Evolutionary conservation across 2,888 invertebrate species (phyloP).

Genomic region (Lithodes maja): DNA sequence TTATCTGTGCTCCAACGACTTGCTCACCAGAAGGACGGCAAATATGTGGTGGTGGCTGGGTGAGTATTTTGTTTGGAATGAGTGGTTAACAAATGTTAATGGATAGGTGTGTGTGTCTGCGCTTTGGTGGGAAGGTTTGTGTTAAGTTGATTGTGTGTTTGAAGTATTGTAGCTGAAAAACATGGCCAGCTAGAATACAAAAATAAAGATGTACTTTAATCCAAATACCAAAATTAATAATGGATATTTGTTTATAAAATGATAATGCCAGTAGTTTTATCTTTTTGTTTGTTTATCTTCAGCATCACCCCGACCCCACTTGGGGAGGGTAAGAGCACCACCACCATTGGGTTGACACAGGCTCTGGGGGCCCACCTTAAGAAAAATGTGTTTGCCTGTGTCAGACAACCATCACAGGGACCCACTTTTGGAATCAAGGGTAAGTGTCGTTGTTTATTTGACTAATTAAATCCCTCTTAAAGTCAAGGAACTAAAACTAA

Average conservation of each 20-base stretch:
- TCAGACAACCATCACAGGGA: constrained; percentile 98
- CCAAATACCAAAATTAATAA: no score
- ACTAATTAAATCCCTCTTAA: no score
- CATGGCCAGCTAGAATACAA: no score
- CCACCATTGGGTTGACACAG: constrained; percentile 93
- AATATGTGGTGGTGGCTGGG: constrained; percentile 97
- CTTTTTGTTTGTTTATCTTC: constrained; percentile 50
- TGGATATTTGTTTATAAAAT: no score
- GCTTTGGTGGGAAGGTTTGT: no score
- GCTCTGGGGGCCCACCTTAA: constrained; percentile 89
- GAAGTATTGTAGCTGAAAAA: no score
- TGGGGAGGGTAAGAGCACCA: constrained; percentile 99
- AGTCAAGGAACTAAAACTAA: no score
- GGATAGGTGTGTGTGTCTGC: no score
- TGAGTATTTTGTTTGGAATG: constrained; percentile 75
- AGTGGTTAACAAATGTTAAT: no score
- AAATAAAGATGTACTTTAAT: no score
- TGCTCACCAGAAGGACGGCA: constrained; percentile 82
- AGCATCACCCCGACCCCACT: constrained; percentile 98
- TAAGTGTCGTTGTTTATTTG: constrained; percentile 69
- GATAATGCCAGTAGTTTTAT: background rate
- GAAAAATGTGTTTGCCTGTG: constrained; percentile 92
- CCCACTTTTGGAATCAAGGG: constrained; percentile 99
- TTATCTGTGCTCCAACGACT: constrained; percentile 87
- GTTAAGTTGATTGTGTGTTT: no score